Evolutionary conservation across 2,888 invertebrate genomes (phyloP).

Genomic region (Epinotia nisella): DNA sequence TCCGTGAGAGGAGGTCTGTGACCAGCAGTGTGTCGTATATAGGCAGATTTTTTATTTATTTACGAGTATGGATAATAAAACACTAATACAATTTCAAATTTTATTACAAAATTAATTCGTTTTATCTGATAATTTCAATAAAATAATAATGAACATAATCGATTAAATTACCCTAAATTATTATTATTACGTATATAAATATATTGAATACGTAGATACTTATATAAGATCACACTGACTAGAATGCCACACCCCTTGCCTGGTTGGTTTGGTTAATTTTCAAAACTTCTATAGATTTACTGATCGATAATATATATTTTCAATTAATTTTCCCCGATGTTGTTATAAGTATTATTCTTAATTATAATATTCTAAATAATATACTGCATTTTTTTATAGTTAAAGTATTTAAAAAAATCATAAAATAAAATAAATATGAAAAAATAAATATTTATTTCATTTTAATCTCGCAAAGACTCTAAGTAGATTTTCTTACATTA

Average conservation of each 20-base stretch:
- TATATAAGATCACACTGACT: slow-evolving; percentile 80
- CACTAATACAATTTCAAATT: slow-evolving; percentile 1
- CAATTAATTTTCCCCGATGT: neutral
- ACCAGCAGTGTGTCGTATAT: too few species aligned
- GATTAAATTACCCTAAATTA: slow-evolving; percentile 27
- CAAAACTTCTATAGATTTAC: slow-evolving; percentile 35
- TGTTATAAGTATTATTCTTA: too few species aligned
- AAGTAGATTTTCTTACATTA: neutral
- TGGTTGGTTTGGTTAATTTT: slow-evolving; percentile 56
- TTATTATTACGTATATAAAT: slow-evolving; percentile 41
- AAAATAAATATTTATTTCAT: neutral
- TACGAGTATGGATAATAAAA: too few species aligned
- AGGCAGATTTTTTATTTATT: too few species aligned
- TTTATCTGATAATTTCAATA: slow-evolving; percentile 22
- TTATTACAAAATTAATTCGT: slow-evolving; percentile 44
- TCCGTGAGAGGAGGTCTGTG: too few species aligned
- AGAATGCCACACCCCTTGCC: slow-evolving; percentile 83
- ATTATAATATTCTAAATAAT: too few species aligned
- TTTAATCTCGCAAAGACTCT: neutral
- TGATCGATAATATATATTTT: slow-evolving; percentile 29
- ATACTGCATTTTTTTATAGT: too few species aligned
- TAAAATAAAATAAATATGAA: too few species aligned
- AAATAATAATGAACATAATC: slow-evolving; percentile 26
- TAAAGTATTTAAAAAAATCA: too few species aligned
- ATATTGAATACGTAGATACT: slow-evolving; percentile 51